Conservation (phyloP, 2,888 invertebrate species). For the Rapana venosa region DNA sequence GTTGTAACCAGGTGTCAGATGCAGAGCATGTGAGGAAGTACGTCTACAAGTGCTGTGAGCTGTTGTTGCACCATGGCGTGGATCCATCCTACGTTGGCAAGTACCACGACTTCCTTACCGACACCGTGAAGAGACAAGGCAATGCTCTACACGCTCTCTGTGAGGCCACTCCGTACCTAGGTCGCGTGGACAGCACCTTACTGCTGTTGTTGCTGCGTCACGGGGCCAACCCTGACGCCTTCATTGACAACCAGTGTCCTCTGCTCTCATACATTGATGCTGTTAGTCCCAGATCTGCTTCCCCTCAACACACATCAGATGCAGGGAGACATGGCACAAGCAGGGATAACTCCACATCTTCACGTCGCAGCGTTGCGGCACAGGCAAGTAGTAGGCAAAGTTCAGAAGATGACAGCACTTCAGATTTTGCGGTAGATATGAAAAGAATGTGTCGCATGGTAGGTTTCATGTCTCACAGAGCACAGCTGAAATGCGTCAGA, state of each 20-base stretch:
- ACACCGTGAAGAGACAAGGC: conserved; percentile 46
- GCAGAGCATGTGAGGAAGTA: conserved; percentile 51
- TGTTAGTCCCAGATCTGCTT: conserved; percentile 15
- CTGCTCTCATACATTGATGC: conserved; percentile 54
- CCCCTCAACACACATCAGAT: not conserved
- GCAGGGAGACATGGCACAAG: not conserved
- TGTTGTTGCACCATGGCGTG: conserved; percentile 63
- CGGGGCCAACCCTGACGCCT: conserved; percentile 64
- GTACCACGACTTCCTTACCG: conserved; percentile 52
- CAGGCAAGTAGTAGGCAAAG: not conserved
- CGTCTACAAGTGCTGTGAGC: conserved; percentile 60
- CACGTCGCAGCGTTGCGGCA: not conserved
- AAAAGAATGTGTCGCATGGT: conserved; percentile 51
- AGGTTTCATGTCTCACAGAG: conserved; percentile 53
- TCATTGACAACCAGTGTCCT: conserved; percentile 55
- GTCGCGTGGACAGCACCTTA: conserved; percentile 53
- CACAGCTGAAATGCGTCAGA: conserved; percentile 48
- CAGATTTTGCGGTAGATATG: conserved; percentile 43
- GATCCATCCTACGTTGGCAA: conserved; percentile 60
- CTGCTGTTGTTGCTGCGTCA: conserved; percentile 62
- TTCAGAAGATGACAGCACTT: conserved; percentile 45
- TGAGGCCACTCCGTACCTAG: conserved; percentile 55
- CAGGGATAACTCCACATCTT: not conserved
- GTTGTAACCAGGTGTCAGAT: conserved; percentile 43
- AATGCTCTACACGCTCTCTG: conserved; percentile 66